These are phyloP conservation scores for Branchellion lobata DNA, from an alignment of 2,888 invertebrate species.

Conservation along the genomic window DNA sequence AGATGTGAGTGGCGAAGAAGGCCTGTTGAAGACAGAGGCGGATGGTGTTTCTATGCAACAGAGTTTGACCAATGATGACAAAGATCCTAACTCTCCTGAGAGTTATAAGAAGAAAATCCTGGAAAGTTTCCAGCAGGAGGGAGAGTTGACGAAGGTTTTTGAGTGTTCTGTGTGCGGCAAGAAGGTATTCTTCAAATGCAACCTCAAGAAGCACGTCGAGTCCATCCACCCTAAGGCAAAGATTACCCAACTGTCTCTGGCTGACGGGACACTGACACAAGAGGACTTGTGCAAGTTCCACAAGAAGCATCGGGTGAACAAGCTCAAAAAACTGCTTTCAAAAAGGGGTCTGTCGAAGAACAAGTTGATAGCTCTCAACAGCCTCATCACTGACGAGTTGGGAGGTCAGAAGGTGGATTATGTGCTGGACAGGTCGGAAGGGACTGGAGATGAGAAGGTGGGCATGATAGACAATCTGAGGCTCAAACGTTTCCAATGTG, in stretches of 20 bases:
- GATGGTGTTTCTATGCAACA: neutral
- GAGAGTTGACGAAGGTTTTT: conserved; percentile 66
- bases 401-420: neutral
- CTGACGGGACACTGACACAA: conserved; percentile 35
- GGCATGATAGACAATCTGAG: conserved; percentile 42
- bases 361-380: conserved; percentile 2
- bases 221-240: conserved; percentile 54
- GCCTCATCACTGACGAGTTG: neutral
- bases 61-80: neutral
- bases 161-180: conserved; percentile 90
- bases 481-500: conserved; percentile 50
- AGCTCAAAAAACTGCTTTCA: neutral
- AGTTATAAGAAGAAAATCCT: neutral
- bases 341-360: neutral
- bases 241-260: conserved; percentile 33
- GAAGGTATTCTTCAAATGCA: conserved; percentile 95
- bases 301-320: conserved; percentile 1
- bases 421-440: neutral
- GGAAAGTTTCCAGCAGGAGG: neutral
- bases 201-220: conserved; percentile 87
- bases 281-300: conserved; percentile 6
- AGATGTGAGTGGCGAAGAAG: neutral
- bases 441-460: neutral
- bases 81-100: neutral
- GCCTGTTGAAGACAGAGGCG: neutral